Percentiles rank a stretch among this genome's conserved stretches.
Conservation (phyloP, 2,888 invertebrate genomes). For the Nysson spinosus region DNA sequence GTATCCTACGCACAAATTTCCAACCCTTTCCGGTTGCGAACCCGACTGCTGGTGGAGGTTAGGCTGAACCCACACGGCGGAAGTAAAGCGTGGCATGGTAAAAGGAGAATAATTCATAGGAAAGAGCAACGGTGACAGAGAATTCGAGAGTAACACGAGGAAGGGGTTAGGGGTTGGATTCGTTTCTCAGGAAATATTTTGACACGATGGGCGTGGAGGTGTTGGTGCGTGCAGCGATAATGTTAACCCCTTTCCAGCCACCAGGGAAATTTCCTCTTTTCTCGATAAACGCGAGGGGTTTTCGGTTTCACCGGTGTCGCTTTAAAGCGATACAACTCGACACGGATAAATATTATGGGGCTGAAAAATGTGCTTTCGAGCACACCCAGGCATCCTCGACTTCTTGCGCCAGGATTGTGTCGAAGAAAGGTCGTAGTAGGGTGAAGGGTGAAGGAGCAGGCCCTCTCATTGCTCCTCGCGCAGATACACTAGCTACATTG, state of each 20-base stretch:
- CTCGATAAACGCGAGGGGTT: conserved; percentile 10
- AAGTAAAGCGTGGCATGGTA: neutral
- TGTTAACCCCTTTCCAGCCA: neutral
- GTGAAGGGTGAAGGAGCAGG: conserved; percentile 37
- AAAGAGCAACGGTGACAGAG: conserved; percentile 1
- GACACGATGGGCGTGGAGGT: conserved; percentile 72
- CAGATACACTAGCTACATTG: conserved; percentile 69
- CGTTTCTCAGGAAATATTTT: conserved; percentile 71
- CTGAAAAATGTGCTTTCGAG: conserved; percentile 58
- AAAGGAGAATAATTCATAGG: neutral
- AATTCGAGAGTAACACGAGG: neutral
- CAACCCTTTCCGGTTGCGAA: too few species aligned
- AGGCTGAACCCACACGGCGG: neutral
- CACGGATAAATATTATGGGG: conserved; percentile 57
- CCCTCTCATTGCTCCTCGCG: conserved; percentile 43
- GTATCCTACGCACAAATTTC: conserved; percentile 50
- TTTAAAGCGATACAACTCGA: conserved; percentile 58
- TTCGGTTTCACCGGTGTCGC: conserved; percentile 43
- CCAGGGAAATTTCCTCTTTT: conserved; percentile 21
- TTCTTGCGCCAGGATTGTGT: conserved; percentile 51
- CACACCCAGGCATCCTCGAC: conserved; percentile 57
- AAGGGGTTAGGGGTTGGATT: conserved; percentile 20
- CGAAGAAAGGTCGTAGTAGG: conserved; percentile 40
- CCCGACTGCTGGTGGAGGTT: too few species aligned
- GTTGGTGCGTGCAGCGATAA: conserved; percentile 5